Evolutionary conservation across 2,113 vertebrate species (phyloP).

Genomic region (Larimichthys crocea): DNA sequence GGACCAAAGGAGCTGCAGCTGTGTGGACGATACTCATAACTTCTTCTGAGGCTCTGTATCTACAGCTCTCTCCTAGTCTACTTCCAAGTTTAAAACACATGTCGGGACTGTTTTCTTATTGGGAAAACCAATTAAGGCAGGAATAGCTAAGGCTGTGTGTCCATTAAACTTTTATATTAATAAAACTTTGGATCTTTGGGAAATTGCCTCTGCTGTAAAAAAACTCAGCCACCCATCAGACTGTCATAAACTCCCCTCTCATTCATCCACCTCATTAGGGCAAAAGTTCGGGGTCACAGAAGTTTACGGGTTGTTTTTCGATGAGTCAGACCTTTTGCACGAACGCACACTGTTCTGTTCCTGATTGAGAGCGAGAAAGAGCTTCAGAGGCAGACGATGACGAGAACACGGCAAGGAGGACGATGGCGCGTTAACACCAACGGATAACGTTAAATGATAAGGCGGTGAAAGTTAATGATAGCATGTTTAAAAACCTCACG

Average conservation of each 20-base stretch:
- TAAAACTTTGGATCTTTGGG: slow-evolving; percentile 1
- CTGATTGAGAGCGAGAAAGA: background rate
- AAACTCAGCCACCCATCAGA: background rate
- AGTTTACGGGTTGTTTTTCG: slow-evolving; percentile 9
- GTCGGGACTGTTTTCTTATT: background rate
- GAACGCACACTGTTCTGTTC: background rate
- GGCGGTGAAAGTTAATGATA: background rate
- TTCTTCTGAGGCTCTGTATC: background rate
- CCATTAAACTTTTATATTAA: slow-evolving; percentile 19
- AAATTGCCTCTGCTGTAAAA: background rate
- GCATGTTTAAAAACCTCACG: background rate
- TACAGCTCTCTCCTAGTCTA: background rate
- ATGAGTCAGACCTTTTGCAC: slow-evolving; percentile 4
- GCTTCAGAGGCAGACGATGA: background rate
- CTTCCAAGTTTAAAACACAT: background rate
- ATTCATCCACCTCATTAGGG: slow-evolving; percentile 12
- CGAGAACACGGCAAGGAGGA: background rate
- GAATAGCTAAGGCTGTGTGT: background rate
- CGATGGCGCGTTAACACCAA: background rate
- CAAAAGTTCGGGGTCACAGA: background rate
- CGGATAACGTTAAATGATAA: background rate
- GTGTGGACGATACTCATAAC: background rate
- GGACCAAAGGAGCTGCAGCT: background rate
- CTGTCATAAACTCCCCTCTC: background rate
- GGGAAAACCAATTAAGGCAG: background rate